Evolutionary conservation across 2,797 vertebrate species (phyloP).

Genomic region (Mastacembelus armatus): DNA sequence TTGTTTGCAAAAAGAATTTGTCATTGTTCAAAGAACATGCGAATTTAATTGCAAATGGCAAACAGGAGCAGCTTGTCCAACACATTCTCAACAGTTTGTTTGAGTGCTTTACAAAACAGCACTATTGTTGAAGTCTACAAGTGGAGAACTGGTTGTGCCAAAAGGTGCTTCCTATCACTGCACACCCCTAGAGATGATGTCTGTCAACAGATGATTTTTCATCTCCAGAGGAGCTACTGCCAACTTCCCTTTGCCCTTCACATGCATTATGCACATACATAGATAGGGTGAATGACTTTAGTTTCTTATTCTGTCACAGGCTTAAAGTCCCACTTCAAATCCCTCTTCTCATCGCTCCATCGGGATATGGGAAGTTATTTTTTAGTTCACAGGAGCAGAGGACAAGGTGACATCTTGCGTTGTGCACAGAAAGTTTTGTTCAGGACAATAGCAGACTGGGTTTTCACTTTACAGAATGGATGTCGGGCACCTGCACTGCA

Average conservation of each 20-base stretch:
- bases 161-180: conserved; percentile 43
- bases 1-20: conserved; percentile 15
- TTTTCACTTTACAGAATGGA: conserved; percentile 13
- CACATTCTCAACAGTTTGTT: conserved; percentile 23
- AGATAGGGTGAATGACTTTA: conserved; percentile 48
- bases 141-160: conserved; percentile 27
- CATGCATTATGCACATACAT: conserved; percentile 54
- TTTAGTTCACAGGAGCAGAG: conserved; percentile 35
- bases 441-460: conserved; percentile 6
- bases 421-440: conserved; percentile 36
- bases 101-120: conserved; percentile 34
- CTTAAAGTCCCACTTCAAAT: conserved; percentile 47
- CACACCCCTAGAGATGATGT: conserved; percentile 32
- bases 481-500: conserved; percentile 13
- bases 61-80: no score
- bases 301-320: conserved; percentile 45
- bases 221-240: no score
- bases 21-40: no score
- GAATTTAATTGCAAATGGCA: no score
- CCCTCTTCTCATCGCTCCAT: conserved; percentile 36
- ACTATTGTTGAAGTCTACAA: conserved; percentile 27
- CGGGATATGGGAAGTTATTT: conserved; percentile 23
- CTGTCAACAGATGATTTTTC: conserved; percentile 59
- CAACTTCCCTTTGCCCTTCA: conserved; percentile 24
- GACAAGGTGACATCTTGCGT: conserved; percentile 43